Base-by-base conservation (phyloP, 2,888 invertebrate species). In the Maniola hyperantus region DNA sequence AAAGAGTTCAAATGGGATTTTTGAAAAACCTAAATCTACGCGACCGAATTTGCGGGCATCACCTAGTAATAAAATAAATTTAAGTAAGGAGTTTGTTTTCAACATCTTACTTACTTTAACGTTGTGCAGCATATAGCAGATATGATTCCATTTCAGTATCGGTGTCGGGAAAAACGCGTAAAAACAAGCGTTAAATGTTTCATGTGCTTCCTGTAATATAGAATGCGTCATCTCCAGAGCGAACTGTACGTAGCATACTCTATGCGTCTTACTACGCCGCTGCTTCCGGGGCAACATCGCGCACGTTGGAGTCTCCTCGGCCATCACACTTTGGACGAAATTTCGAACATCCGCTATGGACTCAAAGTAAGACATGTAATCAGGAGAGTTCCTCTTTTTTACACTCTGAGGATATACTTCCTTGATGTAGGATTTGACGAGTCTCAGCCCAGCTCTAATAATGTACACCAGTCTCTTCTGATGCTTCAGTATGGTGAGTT, bases 151-250 rank as follows among this genome's bases (percentile, higher is more conserved):
- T 83, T 99, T 99, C 62, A 99, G 91, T 64, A 95, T 96, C 0
- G 97, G 97, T 0, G 98, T 98, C 0, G 99, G 99, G 86, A 98
- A 99, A 89, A 99, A 99, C 0, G 98, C 98, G 85, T 99, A 98
- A 80, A 98, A 99, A 81, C 99, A 98, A 4, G 96, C 94, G 0
- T 97, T 96, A 81, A 98, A 97, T 0, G 98, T 98, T 64, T 95
- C 95, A 75, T 98, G 97, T 66, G 98, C 97, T 84, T 99, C 98
- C 63, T 96, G 96, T 64, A 98, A 88, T 72, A 99, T 96, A 42
- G 96, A 94, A 64, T 93, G 93, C 2, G 95, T 95, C 93, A 96
- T 92, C 66, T 94, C 94, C 53, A 94, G 79, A 11, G 94, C 94
- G 59, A 90, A 84, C 74, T 89, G 90, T 11, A 92, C 88, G 63